Base-by-base conservation (phyloP, 2,797 vertebrate genomes). In the Sebastes minor region DNA sequence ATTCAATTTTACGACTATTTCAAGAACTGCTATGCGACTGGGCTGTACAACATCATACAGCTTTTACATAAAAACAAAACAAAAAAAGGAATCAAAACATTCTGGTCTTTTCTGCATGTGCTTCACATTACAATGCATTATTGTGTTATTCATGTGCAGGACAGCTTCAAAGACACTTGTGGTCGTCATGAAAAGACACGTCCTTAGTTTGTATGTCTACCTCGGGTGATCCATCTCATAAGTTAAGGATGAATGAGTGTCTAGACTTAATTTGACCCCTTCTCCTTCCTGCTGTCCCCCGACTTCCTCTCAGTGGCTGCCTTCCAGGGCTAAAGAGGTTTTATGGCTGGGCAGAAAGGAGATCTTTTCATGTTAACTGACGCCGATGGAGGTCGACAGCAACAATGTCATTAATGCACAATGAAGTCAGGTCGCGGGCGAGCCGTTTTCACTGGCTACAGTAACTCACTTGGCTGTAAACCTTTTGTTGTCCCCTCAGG, bases 321-420 rank as follows among this genome's bases (percentile, higher is more conserved):
- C 49, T 74, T 86, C 79, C 68, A 67, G 16, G 18, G 61, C 59
- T 61, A 32, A 66, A 82, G 63, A 83, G 67, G 65, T 80, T 88
- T 87, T 80, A 88, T 80, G 61, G 74, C 55, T 23, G 55, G 61
- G 74, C 33, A 74, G 59, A 81, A 65, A 74, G 16, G 33, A 82
- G 14, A 84, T 72, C 12, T 72, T 74, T 80, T 76, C 71, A 82
- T 33, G 61, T 83, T 77, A 85, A 70, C 74, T 35, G 65, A 89
- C 1, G 12, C 74, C 14, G 3, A 81, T 74, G 78, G 78, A 83
- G 79, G 81, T 82, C 23, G 16, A 74, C 76, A 35, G 68, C 81
- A 62, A 74, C 74, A 74, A 78, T 63, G 73, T 74, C 83, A 86
- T 82, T 79, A 89, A 72, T 82, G 84, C 49, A 70, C 80, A 70